Evolutionary conservation across 1,140 invertebrate species (phyloP).

Genomic region (Drosophila bifasciata): DNA sequence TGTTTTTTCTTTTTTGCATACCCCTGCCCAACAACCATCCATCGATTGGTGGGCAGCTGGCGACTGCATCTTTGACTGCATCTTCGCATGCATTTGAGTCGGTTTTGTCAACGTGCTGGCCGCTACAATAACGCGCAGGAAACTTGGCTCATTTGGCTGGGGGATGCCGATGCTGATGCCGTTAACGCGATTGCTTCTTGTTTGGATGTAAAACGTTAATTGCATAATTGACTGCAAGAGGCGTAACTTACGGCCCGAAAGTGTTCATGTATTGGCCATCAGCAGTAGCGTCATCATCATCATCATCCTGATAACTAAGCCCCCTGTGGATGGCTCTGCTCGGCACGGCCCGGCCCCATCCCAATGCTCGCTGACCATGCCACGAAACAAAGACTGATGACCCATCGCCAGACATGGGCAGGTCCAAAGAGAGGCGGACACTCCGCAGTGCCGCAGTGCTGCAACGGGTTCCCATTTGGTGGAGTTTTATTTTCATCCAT

Average conservation of each 20-base stretch:
- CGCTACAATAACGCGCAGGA: constrained; percentile 45
- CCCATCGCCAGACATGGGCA: constrained; percentile 44
- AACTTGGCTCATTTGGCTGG: constrained; percentile 70
- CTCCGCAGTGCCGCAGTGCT: constrained; percentile 8
- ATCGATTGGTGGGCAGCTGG: constrained; percentile 34
- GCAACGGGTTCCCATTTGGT: constrained; percentile 60
- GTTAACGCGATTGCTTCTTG: constrained; percentile 62
- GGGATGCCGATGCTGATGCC: constrained; percentile 1
- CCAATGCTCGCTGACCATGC: constrained; percentile 36
- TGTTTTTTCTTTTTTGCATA: constrained; percentile 14
- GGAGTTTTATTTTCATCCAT: constrained; percentile 23
- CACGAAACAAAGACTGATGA: constrained; percentile 61
- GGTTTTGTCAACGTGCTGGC: constrained; percentile 64
- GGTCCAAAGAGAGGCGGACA: constrained; percentile 28
- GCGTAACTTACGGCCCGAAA: constrained; percentile 48
- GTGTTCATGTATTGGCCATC: constrained; percentile 43
- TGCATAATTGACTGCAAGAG: constrained; percentile 79
- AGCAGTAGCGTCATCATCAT: constrained; percentile 5
- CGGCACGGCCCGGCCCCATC: not conserved
- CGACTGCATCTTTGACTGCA: constrained; percentile 10
- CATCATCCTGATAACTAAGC: constrained; percentile 31
- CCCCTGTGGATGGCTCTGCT: constrained; percentile 5
- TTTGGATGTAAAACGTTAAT: constrained; percentile 69
- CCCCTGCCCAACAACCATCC: constrained; percentile 6
- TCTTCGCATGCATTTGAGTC: constrained; percentile 27